Conservation (phyloP, 1,140 invertebrate genomes). For the Hyles vespertilio region DNA sequence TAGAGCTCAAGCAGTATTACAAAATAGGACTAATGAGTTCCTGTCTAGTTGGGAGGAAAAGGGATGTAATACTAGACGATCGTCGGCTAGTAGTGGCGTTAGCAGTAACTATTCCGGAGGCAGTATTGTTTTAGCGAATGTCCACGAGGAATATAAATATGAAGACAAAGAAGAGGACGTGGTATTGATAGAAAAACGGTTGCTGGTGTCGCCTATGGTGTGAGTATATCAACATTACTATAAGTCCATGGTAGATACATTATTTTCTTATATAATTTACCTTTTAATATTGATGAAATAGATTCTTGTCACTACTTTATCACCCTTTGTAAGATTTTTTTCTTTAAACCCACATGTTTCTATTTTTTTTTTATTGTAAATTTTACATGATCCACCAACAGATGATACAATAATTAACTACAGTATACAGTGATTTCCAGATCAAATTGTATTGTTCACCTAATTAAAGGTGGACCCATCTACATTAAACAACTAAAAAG, state of each 20-base stretch:
- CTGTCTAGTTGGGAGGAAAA: conserved; percentile 37
- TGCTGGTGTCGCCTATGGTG: conserved; percentile 75
- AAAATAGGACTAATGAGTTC: conserved; percentile 64
- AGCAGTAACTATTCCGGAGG: conserved; percentile 59
- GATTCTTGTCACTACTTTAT: too few relatives aligned
- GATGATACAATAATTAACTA: too few relatives aligned
- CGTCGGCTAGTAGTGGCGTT: conserved; percentile 63
- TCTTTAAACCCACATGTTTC: too few relatives aligned
- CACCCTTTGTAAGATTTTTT: too few relatives aligned
- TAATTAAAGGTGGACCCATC: too few relatives aligned
- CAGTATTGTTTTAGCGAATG: conserved; percentile 67
- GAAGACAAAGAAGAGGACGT: conserved; percentile 83
- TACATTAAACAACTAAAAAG: too few relatives aligned
- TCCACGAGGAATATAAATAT: conserved; percentile 86
- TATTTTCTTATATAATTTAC: too few relatives aligned
- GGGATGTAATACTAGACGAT: conserved; percentile 54
- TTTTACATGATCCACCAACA: too few relatives aligned
- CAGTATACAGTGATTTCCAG: too few relatives aligned
- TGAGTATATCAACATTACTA: conserved; percentile 42
- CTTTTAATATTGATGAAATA: too few relatives aligned
- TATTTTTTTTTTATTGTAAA: too few relatives aligned
- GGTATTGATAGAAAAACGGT: conserved; percentile 81
- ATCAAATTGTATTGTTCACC: too few relatives aligned
- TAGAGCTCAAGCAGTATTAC: conserved; percentile 47
- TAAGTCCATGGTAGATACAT: background rate